Base-by-base conservation (phyloP, 2,113 vertebrate species). In the Argyrosomus japonicus region DNA sequence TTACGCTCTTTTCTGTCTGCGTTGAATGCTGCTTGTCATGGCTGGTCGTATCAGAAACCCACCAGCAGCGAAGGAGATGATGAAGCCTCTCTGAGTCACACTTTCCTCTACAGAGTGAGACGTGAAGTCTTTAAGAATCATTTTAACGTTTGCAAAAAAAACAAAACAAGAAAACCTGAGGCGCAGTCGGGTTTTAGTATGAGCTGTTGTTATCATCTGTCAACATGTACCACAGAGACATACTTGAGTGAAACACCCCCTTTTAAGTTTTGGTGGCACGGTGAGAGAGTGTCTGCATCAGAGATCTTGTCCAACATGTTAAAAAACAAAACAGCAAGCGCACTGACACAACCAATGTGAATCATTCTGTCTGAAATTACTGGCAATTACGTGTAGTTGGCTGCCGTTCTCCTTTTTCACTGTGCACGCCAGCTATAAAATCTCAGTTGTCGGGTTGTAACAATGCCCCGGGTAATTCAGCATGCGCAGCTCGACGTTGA, bases 361-460 rank as follows among this genome's bases (percentile, higher is more conserved):
- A 88, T 93, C 91, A 93, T 19, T 82, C 80, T 23, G 89, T 91
- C 87, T 90, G 83, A 91, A 90, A 85, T 93, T 84, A 90, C 92
- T 88, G 88, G 86, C 91, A 90, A 81, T 93, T 91, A 86, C 78
- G 80, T 64, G 79, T n/a, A 56, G 68, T 53, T 88, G 87, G 81
- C 87, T 88, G 84, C 89, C 76, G 84, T 80, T 67, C 89, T 82
- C 51, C 76, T 78, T 86, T 40, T 25, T 77, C 73, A 69, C 54
- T 12, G 21, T 12, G 56, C 86, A 88, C 62, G 27, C 14, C 83
- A 75, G 68, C 92, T 88, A 88, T 94, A 94, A 93, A 94, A 91
- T 51, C 80, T 27, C 18, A 17, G 82, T 47, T 70, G 82, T 86
- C 73, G 75, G 79, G 75, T 87, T 83, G 71, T 81, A 83, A 83